Evolutionary conservation across 2,797 vertebrate species (phyloP).

Genomic region (Parotocinclus haroldoi): DNA sequence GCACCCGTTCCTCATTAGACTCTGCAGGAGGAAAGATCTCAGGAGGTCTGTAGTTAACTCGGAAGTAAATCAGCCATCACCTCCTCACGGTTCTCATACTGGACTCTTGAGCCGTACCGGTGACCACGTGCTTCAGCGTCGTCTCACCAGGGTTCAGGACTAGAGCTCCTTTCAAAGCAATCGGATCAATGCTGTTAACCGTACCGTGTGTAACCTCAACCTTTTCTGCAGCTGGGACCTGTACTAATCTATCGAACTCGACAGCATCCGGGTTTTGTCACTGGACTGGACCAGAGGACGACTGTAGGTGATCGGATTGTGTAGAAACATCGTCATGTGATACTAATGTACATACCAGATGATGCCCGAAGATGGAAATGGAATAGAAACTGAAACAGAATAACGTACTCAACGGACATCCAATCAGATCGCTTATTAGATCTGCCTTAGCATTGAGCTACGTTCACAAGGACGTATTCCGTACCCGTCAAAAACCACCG

Average conservation of each 20-base stretch:
- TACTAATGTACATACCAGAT: not conserved
- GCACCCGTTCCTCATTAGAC: no score
- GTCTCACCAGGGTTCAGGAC: constrained; percentile 32
- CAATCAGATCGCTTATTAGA: no score
- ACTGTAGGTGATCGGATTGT: not conserved
- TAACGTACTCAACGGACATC: no score
- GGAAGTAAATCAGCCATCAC: no score
- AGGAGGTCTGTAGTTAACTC: no score
- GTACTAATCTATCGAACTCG: constrained; percentile 10
- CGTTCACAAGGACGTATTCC: no score
- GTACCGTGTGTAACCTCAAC: constrained; percentile 44
- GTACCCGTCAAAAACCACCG: no score
- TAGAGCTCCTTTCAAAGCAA: constrained; percentile 46
- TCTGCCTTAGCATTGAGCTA: no score
- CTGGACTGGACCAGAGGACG: not conserved
- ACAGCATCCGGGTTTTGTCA: not conserved
- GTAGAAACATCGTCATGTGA: constrained; percentile 4
- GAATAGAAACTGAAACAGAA: constrained; percentile 3
- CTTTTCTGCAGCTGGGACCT: constrained; percentile 20
- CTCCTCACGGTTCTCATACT: no score
- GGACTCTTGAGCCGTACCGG: constrained; percentile 17
- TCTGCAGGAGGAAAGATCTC: no score
- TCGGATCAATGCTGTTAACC: constrained; percentile 44
- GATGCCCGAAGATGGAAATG: not conserved
- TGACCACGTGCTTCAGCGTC: constrained; percentile 42